Evolutionary conservation across 64 coral and sea anemone species (phyloP).

Genomic region (Acropora yongei): DNA sequence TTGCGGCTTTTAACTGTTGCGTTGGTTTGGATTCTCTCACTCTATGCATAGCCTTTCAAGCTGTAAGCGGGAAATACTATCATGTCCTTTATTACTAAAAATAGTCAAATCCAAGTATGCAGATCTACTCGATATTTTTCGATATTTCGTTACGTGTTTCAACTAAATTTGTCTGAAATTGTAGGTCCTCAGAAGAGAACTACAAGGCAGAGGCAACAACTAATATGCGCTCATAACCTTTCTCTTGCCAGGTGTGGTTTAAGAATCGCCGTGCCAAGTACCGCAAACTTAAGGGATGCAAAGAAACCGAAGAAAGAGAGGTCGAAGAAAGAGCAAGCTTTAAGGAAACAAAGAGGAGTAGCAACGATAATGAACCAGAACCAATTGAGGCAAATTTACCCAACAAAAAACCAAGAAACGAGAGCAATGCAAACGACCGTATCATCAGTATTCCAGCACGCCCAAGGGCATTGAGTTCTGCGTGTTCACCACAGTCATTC

Average conservation of each 20-base stretch:
- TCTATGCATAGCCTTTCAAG: too few relatives aligned
- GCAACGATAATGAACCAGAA: neutral
- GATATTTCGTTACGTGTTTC: too few relatives aligned
- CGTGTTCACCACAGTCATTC: neutral
- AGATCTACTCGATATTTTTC: neutral
- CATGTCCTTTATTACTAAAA: neutral
- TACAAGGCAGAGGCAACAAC: too few relatives aligned
- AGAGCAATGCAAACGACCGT: neutral
- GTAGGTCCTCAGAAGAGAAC: too few relatives aligned
- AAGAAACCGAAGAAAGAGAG: constrained; percentile 2
- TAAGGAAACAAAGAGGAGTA: constrained; percentile 40
- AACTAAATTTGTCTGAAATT: too few relatives aligned
- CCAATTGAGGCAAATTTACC: neutral
- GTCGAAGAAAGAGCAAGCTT: neutral
- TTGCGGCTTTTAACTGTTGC: too few relatives aligned
- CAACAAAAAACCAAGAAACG: constrained; percentile 1
- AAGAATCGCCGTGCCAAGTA: constrained; percentile 92
- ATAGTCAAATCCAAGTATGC: neutral
- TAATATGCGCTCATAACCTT: too few relatives aligned
- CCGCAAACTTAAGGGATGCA: constrained; percentile 80
- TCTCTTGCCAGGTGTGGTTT: constrained; percentile 79
- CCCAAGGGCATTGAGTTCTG: constrained; percentile 31
- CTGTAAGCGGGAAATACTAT: too few relatives aligned
- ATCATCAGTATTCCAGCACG: constrained; percentile 3
- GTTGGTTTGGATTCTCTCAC: too few relatives aligned